Evolutionary conservation across 2,888 invertebrate genomes (phyloP).

Genomic region (Dryobotodes eremita): DNA sequence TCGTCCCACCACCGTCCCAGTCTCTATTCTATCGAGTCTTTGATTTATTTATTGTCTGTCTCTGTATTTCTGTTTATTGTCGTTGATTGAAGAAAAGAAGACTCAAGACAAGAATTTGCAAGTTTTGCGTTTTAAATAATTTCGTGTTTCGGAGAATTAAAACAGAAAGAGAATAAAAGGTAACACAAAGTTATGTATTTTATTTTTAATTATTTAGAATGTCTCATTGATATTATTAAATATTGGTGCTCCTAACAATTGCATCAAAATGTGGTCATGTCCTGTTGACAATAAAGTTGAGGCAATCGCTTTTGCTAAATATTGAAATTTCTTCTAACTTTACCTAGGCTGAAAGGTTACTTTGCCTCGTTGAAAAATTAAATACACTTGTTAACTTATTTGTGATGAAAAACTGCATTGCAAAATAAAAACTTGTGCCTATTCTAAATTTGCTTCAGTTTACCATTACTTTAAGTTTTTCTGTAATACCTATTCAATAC

Average conservation of each 20-base stretch:
- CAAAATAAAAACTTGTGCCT: too few species aligned
- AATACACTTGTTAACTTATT: background rate
- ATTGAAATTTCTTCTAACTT: background rate
- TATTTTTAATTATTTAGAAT: too few species aligned
- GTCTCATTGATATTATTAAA: background rate
- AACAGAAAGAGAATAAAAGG: constrained; percentile 5
- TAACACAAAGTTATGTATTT: background rate
- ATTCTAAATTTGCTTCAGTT: background rate
- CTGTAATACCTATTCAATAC: background rate
- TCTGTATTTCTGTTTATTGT: too few species aligned
- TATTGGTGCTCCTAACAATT: background rate
- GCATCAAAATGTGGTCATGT: background rate
- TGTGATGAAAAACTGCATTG: too few species aligned
- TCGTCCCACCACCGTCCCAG: too few species aligned
- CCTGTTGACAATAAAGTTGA: background rate
- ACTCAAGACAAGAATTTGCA: background rate
- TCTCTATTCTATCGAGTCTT: too few species aligned
- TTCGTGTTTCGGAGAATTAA: background rate
- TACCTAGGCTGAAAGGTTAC: background rate
- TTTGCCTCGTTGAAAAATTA: background rate
- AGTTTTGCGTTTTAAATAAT: too few species aligned
- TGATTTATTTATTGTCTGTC: too few species aligned
- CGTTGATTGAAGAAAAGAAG: too few species aligned
- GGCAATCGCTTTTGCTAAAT: background rate
- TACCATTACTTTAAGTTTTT: background rate